Evolutionary conservation across 2,888 invertebrate genomes (phyloP), one percentile per base, ranked within the genome.

Genomic region (Pandemis cinnamomeana): DNA sequence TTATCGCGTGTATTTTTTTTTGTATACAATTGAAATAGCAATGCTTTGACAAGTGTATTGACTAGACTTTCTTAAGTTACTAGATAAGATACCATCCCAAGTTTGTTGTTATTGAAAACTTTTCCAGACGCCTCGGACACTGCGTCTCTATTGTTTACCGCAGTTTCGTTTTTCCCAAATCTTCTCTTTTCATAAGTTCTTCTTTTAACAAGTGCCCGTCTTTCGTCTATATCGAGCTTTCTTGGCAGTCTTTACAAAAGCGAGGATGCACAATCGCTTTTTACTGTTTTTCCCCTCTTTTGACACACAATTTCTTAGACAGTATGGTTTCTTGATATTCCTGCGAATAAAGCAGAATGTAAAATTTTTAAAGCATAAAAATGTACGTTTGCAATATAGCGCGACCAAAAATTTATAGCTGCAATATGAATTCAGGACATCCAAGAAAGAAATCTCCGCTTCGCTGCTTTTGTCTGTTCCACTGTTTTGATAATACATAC

Each of bases 61-160:
- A 70, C 69, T 36, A 51, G 64, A 73, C 69, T 70, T 41, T 41
- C 62, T 62, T 53, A 68, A 75, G 68, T 72, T 58, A 48, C 70
- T 44, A 61, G 46, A 46, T 63, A 72, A 61, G 46, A 46, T 63
- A 72, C 78, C 80, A 78, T 77, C 80, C 80, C 79, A 80, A 83
- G 81, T 84, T 82, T 80, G 79, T 84, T 82, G 80, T 84, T 82
- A 87, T 86, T 84, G 86, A 86, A 88, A 88, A 87, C 83, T 88
- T 88, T 82, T 84, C 75, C 80, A 80, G 79, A 77, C 81, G 82
- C 81, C 81, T 82, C 81, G 80, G 80, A 81, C 82, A 74, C 64
- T 75, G 80, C 81, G 78, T 76, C 77, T 78, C 83, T 84, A 86
- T 90, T 89, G 86, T 89, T 86, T 86, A 81, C 82, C 75, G 81